Base-by-base conservation (phyloP, 92 coral and sea anemone species). In the Actinostola sp. region DNA sequence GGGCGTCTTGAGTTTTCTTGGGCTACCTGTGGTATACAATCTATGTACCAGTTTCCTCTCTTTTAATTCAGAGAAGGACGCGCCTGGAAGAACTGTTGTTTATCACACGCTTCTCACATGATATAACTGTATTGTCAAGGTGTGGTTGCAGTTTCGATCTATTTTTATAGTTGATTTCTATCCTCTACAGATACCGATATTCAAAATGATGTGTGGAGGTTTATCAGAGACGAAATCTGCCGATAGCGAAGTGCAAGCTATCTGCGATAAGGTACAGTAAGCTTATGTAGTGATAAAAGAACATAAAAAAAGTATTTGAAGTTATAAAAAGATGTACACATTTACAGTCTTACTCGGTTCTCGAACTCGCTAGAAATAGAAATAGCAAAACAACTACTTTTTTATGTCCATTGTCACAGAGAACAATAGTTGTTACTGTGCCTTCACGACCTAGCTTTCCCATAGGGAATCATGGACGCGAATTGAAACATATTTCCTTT, bases 141-240 rank as follows among this genome's bases (percentile, higher is more conserved):
- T 57, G 63, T 57, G 63, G 63, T 25, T 21, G 7, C 25, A 27
- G 63, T 8, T 57, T 30, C 13, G 0, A 12, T 17, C 17, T 4
- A 27, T 17, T 5, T 26, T 27, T 6, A 1, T 26, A n/a, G n/a
- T 14, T 57, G 29, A 3, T 57, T 57, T 20, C 14, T 30, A 57
- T 57, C 28, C 20, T n/a, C n/a, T n/a, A n/a, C n/a, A n/a, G n/a
- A n/a, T 21, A 54, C 21, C 4, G 4, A 15, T 15, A 31, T 48
- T 38, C 34, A 76, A 64, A 50, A 85, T 85, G 89, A 61, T 82
- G 21, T 78, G 83, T 66, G 96, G 96, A 50, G 91, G 79, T 31
- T 30, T 71, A 38, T 19, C 82, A 42, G 89, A 45, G 21, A 27
- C 59, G 9, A 79, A 73, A 48, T 20, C 48, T 33, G 96, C 91